Conservation (phyloP, 1,140 invertebrate genomes). For the Trichonephila clavata region DNA sequence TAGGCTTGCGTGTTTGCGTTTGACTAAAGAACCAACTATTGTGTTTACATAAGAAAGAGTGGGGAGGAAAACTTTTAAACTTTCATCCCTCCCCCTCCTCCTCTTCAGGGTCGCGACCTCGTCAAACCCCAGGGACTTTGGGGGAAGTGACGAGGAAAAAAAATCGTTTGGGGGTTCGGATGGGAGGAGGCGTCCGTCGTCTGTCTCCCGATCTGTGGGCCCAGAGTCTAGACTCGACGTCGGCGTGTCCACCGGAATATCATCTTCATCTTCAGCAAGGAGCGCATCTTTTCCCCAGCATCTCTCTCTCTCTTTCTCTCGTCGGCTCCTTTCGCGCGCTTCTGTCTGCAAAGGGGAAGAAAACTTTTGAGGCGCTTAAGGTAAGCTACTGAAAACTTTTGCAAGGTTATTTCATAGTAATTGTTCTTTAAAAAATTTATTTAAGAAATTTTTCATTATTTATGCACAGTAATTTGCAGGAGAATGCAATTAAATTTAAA, state of each 20-base stretch:
- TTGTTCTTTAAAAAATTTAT: no score
- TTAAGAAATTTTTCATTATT: no score
- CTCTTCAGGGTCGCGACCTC: conserved; percentile 63
- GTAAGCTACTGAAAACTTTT: background rate
- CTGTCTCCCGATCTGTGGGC: conserved; percentile 66
- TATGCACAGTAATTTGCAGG: no score
- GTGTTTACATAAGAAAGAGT: background rate
- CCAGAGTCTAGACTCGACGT: conserved; percentile 72
- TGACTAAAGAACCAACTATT: conserved; percentile 7
- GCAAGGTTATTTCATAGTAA: background rate
- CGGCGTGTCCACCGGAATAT: conserved; percentile 60
- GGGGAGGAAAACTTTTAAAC: background rate
- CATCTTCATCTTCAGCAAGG: conserved; percentile 58
- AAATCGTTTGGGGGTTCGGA: background rate
- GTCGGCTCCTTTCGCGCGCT: background rate
- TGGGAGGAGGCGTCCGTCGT: conserved; percentile 63
- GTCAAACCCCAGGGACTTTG: conserved; percentile 24
- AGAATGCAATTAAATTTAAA: no score
- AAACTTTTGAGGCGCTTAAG: background rate
- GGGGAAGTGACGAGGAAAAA: background rate
- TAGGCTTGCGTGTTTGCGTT: background rate
- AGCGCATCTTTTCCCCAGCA: conserved; percentile 1
- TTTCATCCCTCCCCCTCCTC: background rate
- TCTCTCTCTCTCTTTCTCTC: background rate
- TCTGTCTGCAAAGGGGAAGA: background rate